Conservation (phyloP, 1,140 invertebrate genomes). For the Sarcophaga peregrina region DNA sequence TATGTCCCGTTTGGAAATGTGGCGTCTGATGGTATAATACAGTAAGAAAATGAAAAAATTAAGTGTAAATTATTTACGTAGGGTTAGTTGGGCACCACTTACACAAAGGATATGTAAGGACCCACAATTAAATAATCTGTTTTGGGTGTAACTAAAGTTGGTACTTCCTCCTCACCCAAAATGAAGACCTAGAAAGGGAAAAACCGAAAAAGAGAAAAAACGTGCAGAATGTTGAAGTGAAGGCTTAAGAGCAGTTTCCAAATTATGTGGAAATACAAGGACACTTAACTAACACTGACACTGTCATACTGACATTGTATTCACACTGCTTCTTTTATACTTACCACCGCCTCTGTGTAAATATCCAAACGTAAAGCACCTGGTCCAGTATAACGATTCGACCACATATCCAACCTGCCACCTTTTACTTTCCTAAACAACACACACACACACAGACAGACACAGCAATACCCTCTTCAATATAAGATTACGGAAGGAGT, state of each 20-base stretch:
- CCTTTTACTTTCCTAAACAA: conserved; percentile 51
- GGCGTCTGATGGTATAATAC: conserved; percentile 62
- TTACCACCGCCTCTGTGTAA: conserved; percentile 70
- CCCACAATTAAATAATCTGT: conserved; percentile 69
- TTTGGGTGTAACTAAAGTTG: conserved; percentile 71
- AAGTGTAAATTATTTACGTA: not conserved
- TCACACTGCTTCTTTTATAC: not conserved
- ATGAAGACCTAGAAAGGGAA: conserved; percentile 69
- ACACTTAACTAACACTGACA: not conserved
- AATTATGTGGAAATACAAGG: not conserved
- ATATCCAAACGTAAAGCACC: conserved; percentile 71
- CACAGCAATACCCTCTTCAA: not conserved
- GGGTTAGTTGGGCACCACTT: conserved; percentile 44
- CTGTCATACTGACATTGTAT: not conserved
- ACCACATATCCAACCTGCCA: conserved; percentile 59
- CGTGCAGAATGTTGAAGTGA: not conserved
- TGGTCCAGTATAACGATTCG: conserved; percentile 70
- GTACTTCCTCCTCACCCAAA: conserved; percentile 74
- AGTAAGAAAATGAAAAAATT: not conserved
- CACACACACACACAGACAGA: too few relatives aligned
- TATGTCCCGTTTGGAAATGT: conserved; percentile 71
- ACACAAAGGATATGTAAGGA: conserved; percentile 70
- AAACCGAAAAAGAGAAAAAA: too few relatives aligned
- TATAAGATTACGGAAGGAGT: not conserved
- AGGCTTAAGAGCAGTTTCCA: not conserved